phyloP scores from a whole-genome alignment of 2,113 vertebrate genomes.

The Emydocephalus ijimae region DNA sequence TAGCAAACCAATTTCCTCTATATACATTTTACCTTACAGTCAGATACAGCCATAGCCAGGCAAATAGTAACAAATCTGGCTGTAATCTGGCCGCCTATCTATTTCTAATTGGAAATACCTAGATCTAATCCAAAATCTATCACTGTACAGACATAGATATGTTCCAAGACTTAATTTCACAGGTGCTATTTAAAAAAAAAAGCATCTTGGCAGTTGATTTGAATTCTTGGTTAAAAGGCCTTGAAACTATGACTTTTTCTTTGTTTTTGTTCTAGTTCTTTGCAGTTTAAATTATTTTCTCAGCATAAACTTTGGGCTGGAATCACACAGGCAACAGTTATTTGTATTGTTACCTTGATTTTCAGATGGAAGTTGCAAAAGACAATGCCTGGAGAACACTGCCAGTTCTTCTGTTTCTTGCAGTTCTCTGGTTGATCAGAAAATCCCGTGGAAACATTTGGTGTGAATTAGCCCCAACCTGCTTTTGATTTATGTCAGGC shows the following conservation, averaged over 20 bases:
- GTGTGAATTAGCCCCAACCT: slow-evolving; percentile 9
- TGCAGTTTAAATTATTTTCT: neutral
- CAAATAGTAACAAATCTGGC: neutral
- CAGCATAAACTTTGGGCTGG: neutral
- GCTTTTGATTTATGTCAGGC: slow-evolving; percentile 9
- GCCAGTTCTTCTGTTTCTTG: neutral
- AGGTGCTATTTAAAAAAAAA: neutral
- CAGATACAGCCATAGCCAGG: neutral
- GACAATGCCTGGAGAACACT: neutral
- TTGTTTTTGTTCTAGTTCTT: neutral
- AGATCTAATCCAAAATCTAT: neutral
- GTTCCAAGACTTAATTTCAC: neutral
- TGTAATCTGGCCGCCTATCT: neutral
- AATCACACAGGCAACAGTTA: neutral
- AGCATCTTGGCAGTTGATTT: neutral
- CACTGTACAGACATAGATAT: neutral
- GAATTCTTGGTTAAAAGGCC: neutral
- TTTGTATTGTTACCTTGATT: neutral
- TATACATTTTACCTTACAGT: neutral
- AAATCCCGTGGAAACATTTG: neutral
- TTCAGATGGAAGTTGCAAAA: neutral
- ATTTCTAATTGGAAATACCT: neutral
- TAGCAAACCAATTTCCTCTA: neutral
- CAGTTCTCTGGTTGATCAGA: neutral
- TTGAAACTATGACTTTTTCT: neutral